A percentile compares a stretch with the other conserved stretches of the same genome.
Evolutionary conservation across 2,888 invertebrate species (phyloP).

Genomic region (Phortica magna): DNA sequence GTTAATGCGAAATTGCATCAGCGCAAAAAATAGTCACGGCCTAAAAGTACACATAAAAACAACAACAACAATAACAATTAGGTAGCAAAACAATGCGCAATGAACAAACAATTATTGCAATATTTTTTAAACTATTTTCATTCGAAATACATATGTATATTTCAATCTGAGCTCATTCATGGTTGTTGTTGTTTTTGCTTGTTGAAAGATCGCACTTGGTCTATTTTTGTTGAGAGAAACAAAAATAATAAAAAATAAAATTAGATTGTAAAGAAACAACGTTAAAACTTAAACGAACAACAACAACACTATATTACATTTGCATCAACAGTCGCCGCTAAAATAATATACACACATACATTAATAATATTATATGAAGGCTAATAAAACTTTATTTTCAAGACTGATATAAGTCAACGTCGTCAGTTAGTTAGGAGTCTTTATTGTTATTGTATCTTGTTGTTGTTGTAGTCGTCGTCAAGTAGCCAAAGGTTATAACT

Average conservation of each 20-base stretch:
- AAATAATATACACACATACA: neutral
- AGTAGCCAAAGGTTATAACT: conserved; percentile 56
- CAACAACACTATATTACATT: neutral
- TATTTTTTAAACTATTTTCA: conserved; percentile 23
- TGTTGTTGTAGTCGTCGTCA: neutral
- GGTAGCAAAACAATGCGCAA: conserved; percentile 35
- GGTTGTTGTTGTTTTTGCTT: conserved; percentile 1
- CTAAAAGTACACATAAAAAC: conserved; percentile 29
- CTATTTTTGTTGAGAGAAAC: neutral
- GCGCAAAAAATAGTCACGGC: conserved; percentile 33
- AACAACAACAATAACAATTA: neutral
- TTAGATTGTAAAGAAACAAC: conserved; percentile 1
- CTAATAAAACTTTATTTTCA: conserved; percentile 41
- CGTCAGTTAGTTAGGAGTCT: no score
- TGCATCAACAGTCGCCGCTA: neutral
- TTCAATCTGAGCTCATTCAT: conserved; percentile 13
- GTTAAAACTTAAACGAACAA: neutral
- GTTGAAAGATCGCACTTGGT: conserved; percentile 13
- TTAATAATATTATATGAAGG: conserved; percentile 34
- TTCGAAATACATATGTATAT: conserved; percentile 16
- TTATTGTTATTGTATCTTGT: conserved; percentile 3
- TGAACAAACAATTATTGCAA: conserved; percentile 22
- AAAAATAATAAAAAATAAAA: neutral
- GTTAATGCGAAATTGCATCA: conserved; percentile 55
- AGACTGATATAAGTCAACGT: neutral